Base-by-base conservation (phyloP, 2,113 vertebrate genomes). In the Triplophysa siluroides region DNA sequence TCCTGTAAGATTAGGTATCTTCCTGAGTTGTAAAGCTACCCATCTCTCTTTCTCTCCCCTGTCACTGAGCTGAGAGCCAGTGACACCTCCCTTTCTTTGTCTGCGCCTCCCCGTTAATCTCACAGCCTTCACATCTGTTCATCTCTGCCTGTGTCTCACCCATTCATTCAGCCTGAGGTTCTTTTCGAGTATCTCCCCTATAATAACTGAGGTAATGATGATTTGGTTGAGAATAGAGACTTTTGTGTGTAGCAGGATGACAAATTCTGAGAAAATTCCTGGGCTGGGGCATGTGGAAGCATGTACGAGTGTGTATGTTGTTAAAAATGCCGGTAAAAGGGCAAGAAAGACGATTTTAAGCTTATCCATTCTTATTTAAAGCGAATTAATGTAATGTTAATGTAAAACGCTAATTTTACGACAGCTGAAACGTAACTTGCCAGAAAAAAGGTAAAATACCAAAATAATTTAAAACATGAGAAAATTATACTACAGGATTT, bases 121-220 rank as follows among this genome's bases (percentile, higher is more conserved):
- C 23, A 43, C 23, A n/a, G 16, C 21, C 65, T 63, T 47, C n/a
- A 45, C 45, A 79, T 83, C 61, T 75, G 71, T 68, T 71, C 11
- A 33, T 75, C 72, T 69, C 69, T 0, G 8, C n/a, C 24, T n/a
- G 43, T 38, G n/a, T 41, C 47, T 29, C 78, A 19, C 19, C 60
- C 61, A 64, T 65, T 73, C 69, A 65, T 64, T 45, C 69, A 43
- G n/a, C 69, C 61, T 26, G 58, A 43, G 60, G 29, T 18, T 66
- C 70, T 16, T 23, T 41, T 24, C 19, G 47, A 50, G 19, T 41
- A 12, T 58, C 7, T 61, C 43, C 70, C 45, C 33, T 56, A 47
- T 45, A 81, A 73, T 58, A 75, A 74, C 52, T 26, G 61, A 23
- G 41, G 52, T 75, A 67, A 68, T 67, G 47, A 64, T 66, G 52